These are phyloP conservation scores for Idaea straminata DNA, from an alignment of 2,888 invertebrate genomes.

Conservation along the genomic window DNA sequence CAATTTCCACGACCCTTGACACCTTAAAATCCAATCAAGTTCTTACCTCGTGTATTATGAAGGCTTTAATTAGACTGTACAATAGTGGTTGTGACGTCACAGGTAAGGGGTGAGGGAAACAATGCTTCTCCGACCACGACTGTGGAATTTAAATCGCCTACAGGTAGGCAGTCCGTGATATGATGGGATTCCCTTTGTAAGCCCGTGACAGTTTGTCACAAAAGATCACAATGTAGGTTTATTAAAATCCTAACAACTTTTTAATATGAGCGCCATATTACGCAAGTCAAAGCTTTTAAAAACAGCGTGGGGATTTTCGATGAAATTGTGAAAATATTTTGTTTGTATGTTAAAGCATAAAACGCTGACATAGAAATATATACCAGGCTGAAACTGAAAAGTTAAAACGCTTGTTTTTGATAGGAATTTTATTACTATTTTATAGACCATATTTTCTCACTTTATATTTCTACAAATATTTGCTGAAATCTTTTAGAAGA, in stretches of 20 bases:
- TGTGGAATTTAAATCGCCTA: conserved; percentile 52
- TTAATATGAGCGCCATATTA: not conserved
- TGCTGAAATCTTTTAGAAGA: no score
- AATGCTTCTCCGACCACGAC: conserved; percentile 49
- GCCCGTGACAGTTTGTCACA: conserved; percentile 13
- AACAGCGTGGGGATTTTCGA: no score
- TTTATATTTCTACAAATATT: no score
- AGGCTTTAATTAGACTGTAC: conserved; percentile 59
- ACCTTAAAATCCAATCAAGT: conserved; percentile 64
- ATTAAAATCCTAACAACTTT: not conserved
- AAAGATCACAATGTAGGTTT: conserved; percentile 10
- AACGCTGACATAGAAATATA: no score
- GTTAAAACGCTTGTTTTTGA: no score
- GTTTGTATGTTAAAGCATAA: no score
- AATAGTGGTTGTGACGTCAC: conserved; percentile 48
- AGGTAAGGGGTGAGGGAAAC: conserved; percentile 35
- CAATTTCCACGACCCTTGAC: conserved; percentile 45
- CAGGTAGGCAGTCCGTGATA: conserved; percentile 35
- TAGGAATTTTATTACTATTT: no score
- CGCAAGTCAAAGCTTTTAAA: no score
- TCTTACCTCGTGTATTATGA: conserved; percentile 44
- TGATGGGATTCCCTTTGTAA: conserved; percentile 33
- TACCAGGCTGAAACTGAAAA: no score
- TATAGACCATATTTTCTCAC: no score
- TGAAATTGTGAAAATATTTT: no score